A percentile compares a stretch with the other conserved stretches of the same genome.
Evolutionary conservation across 2,797 vertebrate species (phyloP).

Genomic region (Denticeps clupeoides): DNA sequence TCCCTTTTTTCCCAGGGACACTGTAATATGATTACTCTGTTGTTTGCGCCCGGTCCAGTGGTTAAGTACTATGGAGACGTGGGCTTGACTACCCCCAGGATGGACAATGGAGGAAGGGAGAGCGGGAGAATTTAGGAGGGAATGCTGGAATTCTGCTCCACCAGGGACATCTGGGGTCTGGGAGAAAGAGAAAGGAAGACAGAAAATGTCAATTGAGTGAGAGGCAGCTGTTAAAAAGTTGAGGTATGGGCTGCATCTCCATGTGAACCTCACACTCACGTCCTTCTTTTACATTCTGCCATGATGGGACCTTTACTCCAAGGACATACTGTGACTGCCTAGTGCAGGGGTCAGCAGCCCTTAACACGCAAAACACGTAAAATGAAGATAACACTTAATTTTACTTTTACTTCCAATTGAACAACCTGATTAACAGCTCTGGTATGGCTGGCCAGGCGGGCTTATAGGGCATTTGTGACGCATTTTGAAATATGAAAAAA

Average conservation of each 20-base stretch:
- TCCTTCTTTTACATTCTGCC: too few relatives aligned
- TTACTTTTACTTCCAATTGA: too few relatives aligned
- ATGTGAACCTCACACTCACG: too few relatives aligned
- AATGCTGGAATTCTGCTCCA: constrained; percentile 37
- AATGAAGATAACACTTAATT: too few relatives aligned
- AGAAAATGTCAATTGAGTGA: constrained; percentile 32
- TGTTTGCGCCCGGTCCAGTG: constrained; percentile 61
- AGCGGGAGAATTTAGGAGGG: constrained; percentile 21
- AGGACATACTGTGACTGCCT: constrained; percentile 26
- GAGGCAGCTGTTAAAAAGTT: constrained; percentile 48
- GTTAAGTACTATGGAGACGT: constrained; percentile 38
- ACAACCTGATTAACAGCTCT: too few relatives aligned
- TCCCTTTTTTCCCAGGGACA: constrained; percentile 54
- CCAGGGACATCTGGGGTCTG: constrained; percentile 41
- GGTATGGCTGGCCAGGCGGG: too few relatives aligned
- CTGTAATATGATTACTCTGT: constrained; percentile 72
- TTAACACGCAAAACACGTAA: too few relatives aligned
- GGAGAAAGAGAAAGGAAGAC: constrained; percentile 14
- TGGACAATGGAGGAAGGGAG: constrained; percentile 39
- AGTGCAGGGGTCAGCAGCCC: constrained; percentile 28
- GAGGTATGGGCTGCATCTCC: too few relatives aligned
- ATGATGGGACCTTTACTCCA: too few relatives aligned
- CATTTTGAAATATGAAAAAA: too few relatives aligned
- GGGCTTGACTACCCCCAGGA: constrained; percentile 39
- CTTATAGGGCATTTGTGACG: too few relatives aligned